Evolutionary conservation across 2,113 vertebrate genomes (phyloP), one percentile per base, ranked within the genome.

Genomic region (Fukomys damarensis): DNA sequence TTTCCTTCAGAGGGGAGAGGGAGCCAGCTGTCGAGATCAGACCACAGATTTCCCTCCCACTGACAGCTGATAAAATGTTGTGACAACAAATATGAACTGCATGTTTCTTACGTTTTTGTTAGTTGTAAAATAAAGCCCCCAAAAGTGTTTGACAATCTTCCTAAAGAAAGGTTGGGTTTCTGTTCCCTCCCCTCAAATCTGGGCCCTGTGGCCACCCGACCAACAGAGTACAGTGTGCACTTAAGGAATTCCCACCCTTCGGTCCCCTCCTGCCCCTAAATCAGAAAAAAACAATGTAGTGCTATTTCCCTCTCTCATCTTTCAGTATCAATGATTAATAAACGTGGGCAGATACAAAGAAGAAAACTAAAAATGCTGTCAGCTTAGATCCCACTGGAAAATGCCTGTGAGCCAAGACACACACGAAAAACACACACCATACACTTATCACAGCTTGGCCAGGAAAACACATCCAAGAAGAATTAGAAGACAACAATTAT

Each of bases 381-480:
- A 76, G 20, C 63, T 87, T 77, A 85, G 49, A 41, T 61, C 17
- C 22, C 30, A 58, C 5, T 56, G 61, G 32, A 41, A 85, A 92
- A 38, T 32, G 22, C 70, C 70, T 68, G 24, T 5, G 10, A 83
- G 38, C 28, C 7, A 24, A 52, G 20, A 7, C 43, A n/a, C 19
- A 28, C 0, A 59, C 5, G 77, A 74, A 84, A 26, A 17, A 12
- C 35, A 49, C 13, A 38, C 38, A 74, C 43, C n/a, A 8, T 56
- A 70, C 32, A 56, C 16, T 72, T 63, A 89, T 13, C 10, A 0
- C 46, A 88, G 91, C 58, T 92, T 56, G 41, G 76, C 82, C 43
- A 88, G 92, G 77, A 96, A 93, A 93, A 86, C 63, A 24, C 35
- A n/a, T 41, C 68, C 41, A 89, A 63, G 58, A n/a, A n/a, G n/a